Percentiles rank a stretch among this genome's conserved stretches.
Evolutionary conservation across 2,888 invertebrate species (phyloP).

Genomic region (Folsomia manolachei): DNA sequence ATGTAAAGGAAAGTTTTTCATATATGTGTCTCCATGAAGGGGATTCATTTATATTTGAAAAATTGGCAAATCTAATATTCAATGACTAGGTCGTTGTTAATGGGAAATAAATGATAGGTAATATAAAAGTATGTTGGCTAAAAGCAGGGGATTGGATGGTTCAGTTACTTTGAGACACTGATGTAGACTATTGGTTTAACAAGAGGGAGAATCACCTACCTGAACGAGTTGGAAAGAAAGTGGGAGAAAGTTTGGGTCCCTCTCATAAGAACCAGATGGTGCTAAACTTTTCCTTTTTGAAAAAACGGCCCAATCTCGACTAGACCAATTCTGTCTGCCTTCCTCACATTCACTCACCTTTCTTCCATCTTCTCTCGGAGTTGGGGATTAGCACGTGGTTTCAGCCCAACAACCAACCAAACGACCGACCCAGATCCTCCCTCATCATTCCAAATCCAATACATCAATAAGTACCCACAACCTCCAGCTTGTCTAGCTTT

Average conservation of each 20-base stretch:
- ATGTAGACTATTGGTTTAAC: too few species aligned
- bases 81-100: too few species aligned
- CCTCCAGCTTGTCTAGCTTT: background rate
- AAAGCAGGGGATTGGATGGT: too few species aligned
- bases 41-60: too few species aligned
- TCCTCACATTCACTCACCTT: background rate
- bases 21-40: too few species aligned
- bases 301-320: background rate
- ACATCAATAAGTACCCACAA: background rate
- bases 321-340: too few species aligned
- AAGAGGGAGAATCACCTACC: background rate
- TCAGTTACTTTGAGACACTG: too few species aligned
- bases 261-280: background rate
- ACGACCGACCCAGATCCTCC: background rate
- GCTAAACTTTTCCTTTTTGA: background rate
- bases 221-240: background rate
- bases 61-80: too few species aligned
- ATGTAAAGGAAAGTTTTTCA: too few species aligned
- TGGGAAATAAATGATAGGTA: too few species aligned
- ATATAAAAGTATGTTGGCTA: too few species aligned
- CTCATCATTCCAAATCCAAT: background rate
- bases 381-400: slow-evolving; percentile 8
- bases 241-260: background rate
- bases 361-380: background rate
- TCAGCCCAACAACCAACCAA: background rate